phyloP scores from a whole-genome alignment of 2,113 vertebrate genomes.

The Corythornis madagascariensis region DNA sequence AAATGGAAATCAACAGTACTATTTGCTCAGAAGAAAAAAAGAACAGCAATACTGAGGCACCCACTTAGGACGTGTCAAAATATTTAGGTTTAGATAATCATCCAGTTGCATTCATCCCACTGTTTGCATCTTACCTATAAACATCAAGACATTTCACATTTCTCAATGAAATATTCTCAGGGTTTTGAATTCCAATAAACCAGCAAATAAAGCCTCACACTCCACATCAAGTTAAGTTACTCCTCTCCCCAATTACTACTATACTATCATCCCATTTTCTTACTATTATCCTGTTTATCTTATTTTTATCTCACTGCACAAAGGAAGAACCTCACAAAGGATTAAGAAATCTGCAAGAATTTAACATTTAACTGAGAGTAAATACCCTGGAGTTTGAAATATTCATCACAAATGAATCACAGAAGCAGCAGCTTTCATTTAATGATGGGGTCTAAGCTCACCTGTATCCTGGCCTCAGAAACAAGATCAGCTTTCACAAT shows the following conservation, averaged over 20 bases:
- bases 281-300: not conserved
- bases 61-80: not conserved
- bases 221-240: not conserved
- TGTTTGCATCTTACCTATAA: not conserved
- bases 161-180: not conserved
- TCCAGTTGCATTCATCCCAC: not conserved
- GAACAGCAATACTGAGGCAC: not conserved
- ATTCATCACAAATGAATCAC: not conserved
- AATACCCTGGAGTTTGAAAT: not conserved
- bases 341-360: not conserved
- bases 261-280: not conserved
- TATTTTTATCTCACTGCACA: not conserved
- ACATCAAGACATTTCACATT: not conserved
- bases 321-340: not conserved
- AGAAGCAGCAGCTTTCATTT: not conserved
- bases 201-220: not conserved
- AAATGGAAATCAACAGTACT: not conserved
- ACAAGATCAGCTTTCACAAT: not conserved
- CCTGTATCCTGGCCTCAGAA: not conserved
- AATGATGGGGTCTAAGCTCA: not conserved
- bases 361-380: not conserved
- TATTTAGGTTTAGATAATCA: not conserved
- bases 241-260: not conserved
- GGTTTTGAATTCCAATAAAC: not conserved
- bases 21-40: not conserved